Percentiles rank a stretch among this genome's conserved stretches.
Conservation (phyloP, 1,140 invertebrate species). For the Hylaeus volcanicus region DNA sequence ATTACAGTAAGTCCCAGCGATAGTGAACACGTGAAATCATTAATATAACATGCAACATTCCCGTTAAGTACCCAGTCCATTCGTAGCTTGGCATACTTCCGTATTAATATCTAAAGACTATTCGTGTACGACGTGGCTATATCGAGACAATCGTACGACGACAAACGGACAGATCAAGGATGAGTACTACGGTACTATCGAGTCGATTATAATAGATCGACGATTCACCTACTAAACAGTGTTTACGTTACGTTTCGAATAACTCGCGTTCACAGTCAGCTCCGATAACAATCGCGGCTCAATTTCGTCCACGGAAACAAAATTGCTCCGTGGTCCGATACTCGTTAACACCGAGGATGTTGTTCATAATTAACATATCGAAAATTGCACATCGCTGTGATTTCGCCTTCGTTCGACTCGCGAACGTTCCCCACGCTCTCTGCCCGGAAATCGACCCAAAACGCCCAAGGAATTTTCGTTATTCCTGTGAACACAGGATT, state of each 20-base stretch:
- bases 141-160: not conserved
- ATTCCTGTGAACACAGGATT: slow-evolving; percentile 79
- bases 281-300: not conserved
- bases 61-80: slow-evolving; percentile 59
- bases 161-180: slow-evolving; percentile 6
- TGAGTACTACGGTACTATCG: not conserved
- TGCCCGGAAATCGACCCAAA: slow-evolving; percentile 1
- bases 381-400: not conserved
- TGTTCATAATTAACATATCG: too few relatives aligned
- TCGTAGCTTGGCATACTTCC: slow-evolving; percentile 30
- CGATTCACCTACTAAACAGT: slow-evolving; percentile 8
- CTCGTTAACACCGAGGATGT: too few relatives aligned
- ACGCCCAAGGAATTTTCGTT: slow-evolving; percentile 59
- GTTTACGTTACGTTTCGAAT: not conserved
- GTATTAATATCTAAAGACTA: slow-evolving; percentile 29
- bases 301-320: not conserved
- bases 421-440: not conserved
- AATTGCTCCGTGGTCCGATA: not conserved
- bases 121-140: not conserved
- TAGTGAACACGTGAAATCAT: slow-evolving; percentile 54
- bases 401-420: not conserved
- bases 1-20: slow-evolving; percentile 49
- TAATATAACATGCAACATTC: slow-evolving; percentile 68
- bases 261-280: not conserved
- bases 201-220: not conserved